phyloP scores from a whole-genome alignment of 2,888 invertebrate species.

The Thumatha senex region DNA sequence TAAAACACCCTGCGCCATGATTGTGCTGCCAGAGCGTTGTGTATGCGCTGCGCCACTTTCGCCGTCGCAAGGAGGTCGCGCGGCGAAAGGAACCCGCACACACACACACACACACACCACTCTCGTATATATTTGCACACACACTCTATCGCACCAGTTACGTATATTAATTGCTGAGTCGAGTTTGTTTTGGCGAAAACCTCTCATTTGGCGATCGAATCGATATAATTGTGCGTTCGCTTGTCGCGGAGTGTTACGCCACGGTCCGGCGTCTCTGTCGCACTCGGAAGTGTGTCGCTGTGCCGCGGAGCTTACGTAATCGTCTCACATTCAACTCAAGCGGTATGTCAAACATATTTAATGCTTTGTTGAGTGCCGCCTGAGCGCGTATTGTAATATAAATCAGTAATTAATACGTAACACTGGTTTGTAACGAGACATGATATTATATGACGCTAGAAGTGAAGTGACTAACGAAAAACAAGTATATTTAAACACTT shows the following conservation, averaged over 20 bases:
- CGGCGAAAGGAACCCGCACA: slow-evolving; percentile 51
- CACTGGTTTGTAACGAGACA: neutral
- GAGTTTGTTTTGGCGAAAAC: slow-evolving; percentile 10
- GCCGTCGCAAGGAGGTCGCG: slow-evolving; percentile 51
- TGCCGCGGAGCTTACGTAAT: slow-evolving; percentile 2
- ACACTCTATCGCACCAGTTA: slow-evolving; percentile 9
- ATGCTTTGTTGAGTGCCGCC: neutral
- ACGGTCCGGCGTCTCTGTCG: neutral
- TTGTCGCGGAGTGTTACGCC: slow-evolving; percentile 6
- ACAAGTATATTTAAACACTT: too few relatives aligned
- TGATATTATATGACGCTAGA: too few relatives aligned
- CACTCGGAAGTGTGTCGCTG: slow-evolving; percentile 3
- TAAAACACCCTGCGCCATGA: too few relatives aligned
- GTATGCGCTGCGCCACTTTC: slow-evolving; percentile 38
- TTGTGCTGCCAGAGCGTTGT: too few relatives aligned
- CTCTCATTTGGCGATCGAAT: slow-evolving; percentile 5
- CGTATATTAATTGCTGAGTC: slow-evolving; percentile 21
- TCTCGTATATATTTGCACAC: slow-evolving; percentile 4
- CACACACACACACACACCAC: slow-evolving; percentile 12
- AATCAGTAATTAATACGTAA: neutral
- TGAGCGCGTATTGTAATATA: neutral
- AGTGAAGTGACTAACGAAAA: too few relatives aligned
- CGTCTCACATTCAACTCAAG: neutral
- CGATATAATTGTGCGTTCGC: slow-evolving; percentile 5
- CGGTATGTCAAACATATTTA: neutral